Base-by-base conservation (phyloP, 1,140 invertebrate genomes). In the Nasonia vitripennis region DNA sequence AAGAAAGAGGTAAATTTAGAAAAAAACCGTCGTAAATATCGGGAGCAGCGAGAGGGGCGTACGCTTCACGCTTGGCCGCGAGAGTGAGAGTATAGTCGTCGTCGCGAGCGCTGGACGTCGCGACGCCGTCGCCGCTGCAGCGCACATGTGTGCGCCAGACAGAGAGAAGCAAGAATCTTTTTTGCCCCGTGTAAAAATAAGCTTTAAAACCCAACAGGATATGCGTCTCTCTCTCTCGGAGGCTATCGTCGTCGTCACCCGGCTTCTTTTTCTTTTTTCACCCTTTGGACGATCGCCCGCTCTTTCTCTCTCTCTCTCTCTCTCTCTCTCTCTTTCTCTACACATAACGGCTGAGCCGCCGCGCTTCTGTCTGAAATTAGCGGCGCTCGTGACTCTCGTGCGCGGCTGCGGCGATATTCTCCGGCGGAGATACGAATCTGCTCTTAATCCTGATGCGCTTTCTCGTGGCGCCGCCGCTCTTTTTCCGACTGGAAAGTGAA, bases 131-230 rank as follows among this genome's bases (percentile, higher is more conserved):
- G 85, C 83, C 5, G 37, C 20, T 86, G 86, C 83, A 78, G 88
- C 88, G 88, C 88, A 85, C 91, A 92, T 90, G 90, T 92, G 92
- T 90, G 90, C 89, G 62, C 45, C 62, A 91, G 92, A 92, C 92
- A 92, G 31, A 37, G 31, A 37, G 73, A 83, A 37, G 48, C 83
- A 9, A 10, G 45, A 91, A 92, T 91, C 90, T 93, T 93, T 93
- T 93, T 93, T 93, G 92, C 91, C 90, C 89, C 89, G 89, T 88
- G 92, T 93, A 93, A 93, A 93, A 93, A 93, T 93, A 93, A 93
- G 93, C 92, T 93, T 93, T 93, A 92, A 93, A 93, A 92, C 90
- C 93, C 92, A 93, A 93, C 93, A 93, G 92, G 91, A 92, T 93
- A 91, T 91, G 87, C 89, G 84, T 78, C 82, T 71, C 62, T n/a